Evolutionary conservation across 2,888 invertebrate genomes (phyloP).

Genomic region (Eurytoma adleriae): DNA sequence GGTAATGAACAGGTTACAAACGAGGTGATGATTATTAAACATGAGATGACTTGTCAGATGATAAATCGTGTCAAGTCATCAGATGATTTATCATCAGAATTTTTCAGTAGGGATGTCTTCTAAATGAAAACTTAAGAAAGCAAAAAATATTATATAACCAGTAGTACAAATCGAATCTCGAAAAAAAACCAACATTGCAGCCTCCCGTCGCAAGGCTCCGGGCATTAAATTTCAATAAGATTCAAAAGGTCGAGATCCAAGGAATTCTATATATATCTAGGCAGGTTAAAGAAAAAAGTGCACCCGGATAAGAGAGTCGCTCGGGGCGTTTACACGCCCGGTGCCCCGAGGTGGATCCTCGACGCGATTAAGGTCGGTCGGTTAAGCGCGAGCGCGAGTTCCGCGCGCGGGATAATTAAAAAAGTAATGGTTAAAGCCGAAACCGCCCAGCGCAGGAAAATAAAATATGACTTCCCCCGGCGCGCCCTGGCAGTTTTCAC

Average conservation of each 20-base stretch:
- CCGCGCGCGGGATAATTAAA: slow-evolving; percentile 65
- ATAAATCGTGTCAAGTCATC: too few relatives aligned
- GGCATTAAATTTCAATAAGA: slow-evolving; percentile 17
- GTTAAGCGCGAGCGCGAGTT: slow-evolving; percentile 60
- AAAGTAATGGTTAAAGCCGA: slow-evolving; percentile 67
- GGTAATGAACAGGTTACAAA: too few relatives aligned
- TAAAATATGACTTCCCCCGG: slow-evolving; percentile 33
- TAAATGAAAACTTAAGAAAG: too few relatives aligned
- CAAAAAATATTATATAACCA: too few relatives aligned
- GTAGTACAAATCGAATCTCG: too few relatives aligned
- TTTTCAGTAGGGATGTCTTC: too few relatives aligned
- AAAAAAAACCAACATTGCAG: too few relatives aligned
- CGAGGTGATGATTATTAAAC: too few relatives aligned
- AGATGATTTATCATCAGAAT: too few relatives aligned
- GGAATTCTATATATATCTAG: not conserved
- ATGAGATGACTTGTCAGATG: too few relatives aligned
- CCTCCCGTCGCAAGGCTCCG: too few relatives aligned
- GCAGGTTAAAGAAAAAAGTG: not conserved
- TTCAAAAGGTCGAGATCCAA: slow-evolving; percentile 21
- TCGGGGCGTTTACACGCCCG: slow-evolving; percentile 13
- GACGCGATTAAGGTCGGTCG: slow-evolving; percentile 68
- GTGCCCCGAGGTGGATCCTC: slow-evolving; percentile 58
- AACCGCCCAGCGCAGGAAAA: slow-evolving; percentile 52
- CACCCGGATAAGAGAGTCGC: not conserved
- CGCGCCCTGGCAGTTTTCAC: slow-evolving; percentile 9